These are phyloP conservation scores for Epiblema foenella DNA, from an alignment of 2,888 invertebrate genomes.

Conservation along the genomic window DNA sequence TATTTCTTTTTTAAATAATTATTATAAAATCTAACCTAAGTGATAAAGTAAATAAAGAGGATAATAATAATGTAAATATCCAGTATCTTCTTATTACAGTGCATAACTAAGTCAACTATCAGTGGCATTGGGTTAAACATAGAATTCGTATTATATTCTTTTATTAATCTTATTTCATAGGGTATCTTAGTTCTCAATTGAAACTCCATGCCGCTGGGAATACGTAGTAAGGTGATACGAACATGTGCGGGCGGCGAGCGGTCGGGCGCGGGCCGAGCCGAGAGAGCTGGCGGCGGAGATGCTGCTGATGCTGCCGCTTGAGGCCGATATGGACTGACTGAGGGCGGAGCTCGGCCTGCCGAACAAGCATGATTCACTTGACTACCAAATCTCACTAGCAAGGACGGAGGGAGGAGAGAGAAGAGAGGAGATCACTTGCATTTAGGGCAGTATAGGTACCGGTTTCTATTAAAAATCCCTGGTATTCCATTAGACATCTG, in stretches of 20 bases:
- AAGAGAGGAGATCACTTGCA: no score
- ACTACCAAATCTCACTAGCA: conserved; percentile 4
- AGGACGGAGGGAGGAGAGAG: no score
- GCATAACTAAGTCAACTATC: not conserved
- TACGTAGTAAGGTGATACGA: conserved; percentile 55
- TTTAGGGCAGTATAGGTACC: no score
- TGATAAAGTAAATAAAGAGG: no score
- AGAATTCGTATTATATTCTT: no score
- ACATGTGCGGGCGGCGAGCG: conserved; percentile 90
- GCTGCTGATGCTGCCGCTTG: conserved; percentile 84
- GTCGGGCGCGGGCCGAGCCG: conserved; percentile 84
- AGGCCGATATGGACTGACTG: conserved; percentile 89
- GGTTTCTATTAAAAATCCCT: no score
- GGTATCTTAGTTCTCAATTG: not conserved
- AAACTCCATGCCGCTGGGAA: not conserved
- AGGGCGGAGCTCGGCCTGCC: conserved; percentile 91
- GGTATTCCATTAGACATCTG: no score
- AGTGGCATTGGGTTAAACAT: not conserved
- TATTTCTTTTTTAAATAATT: no score
- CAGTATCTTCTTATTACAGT: not conserved
- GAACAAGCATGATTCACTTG: conserved; percentile 44
- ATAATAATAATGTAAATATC: not conserved
- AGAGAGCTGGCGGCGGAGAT: conserved; percentile 85
- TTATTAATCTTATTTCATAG: no score
- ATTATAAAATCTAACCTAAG: no score